A percentile compares a stretch with the other conserved stretches of the same genome.
phyloP scores from a whole-genome alignment of 2,113 vertebrate genomes.

The Laticauda colubrina region DNA sequence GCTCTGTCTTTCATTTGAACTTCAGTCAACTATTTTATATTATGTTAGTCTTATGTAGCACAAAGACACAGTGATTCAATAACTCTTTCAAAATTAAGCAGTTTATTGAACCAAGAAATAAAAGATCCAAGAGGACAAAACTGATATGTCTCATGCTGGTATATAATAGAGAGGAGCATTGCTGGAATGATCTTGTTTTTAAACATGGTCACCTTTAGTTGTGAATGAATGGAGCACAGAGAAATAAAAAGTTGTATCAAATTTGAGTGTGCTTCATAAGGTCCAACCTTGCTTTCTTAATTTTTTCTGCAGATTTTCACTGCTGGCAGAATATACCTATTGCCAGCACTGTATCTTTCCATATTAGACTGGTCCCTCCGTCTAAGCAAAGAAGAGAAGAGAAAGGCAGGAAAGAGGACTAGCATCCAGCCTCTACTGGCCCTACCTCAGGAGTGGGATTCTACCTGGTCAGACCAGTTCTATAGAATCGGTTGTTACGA shows the following conservation, averaged over 20 bases:
- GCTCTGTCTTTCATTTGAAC: neutral
- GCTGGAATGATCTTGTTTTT: neutral
- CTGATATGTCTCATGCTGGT: neutral
- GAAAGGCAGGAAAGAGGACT: neutral
- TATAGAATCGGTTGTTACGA: too few relatives aligned
- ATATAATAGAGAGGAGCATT: neutral
- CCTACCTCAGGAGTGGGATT: neutral
- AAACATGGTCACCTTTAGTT: neutral
- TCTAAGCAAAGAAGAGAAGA: neutral
- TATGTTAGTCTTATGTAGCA: neutral
- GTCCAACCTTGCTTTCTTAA: neutral
- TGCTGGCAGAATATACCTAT: neutral
- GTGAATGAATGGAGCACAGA: neutral
- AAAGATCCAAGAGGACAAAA: neutral
- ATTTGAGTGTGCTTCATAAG: neutral
- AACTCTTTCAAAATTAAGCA: neutral
- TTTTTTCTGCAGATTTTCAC: neutral
- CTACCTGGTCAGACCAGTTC: too few relatives aligned
- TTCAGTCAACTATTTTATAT: neutral
- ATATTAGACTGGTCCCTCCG: neutral
- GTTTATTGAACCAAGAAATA: neutral
- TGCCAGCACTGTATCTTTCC: neutral
- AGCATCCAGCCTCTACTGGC: neutral
- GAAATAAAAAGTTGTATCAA: neutral
- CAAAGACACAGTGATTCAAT: neutral